These are phyloP conservation scores for Synchiropus splendidus DNA, from an alignment of 2,113 vertebrate genomes.

Conservation along the genomic window DNA sequence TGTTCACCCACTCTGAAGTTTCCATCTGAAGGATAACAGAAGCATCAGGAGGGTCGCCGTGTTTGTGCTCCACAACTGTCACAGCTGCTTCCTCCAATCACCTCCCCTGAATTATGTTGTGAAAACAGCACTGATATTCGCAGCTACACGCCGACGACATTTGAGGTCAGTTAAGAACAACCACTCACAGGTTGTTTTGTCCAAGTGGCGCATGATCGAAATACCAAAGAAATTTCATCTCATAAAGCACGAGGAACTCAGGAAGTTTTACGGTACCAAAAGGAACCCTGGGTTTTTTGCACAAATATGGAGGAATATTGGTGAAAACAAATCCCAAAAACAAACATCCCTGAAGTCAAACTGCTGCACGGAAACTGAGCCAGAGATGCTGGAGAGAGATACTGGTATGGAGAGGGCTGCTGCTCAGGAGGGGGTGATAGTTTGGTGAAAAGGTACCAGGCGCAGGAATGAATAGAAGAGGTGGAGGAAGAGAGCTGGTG, in stretches of 20 bases:
- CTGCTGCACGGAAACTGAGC: background rate
- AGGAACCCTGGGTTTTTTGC: too few relatives aligned
- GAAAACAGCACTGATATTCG: too few relatives aligned
- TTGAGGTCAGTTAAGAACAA: too few relatives aligned
- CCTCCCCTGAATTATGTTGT: too few relatives aligned
- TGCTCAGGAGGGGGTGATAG: conserved; percentile 18
- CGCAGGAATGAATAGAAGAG: conserved; percentile 51
- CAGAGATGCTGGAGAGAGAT: conserved; percentile 34
- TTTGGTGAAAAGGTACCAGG: conserved; percentile 50
- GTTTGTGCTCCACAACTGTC: conserved; percentile 8
- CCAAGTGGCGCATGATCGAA: too few relatives aligned
- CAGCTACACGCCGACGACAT: too few relatives aligned
- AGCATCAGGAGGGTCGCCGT: too few relatives aligned
- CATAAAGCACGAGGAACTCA: too few relatives aligned
- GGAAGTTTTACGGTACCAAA: too few relatives aligned
- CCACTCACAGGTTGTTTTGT: too few relatives aligned
- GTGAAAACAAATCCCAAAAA: too few relatives aligned
- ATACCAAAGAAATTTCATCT: too few relatives aligned
- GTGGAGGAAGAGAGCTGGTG: conserved; percentile 19
- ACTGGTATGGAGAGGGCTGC: conserved; percentile 12
- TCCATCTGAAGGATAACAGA: conserved; percentile 28
- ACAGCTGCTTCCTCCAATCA: background rate
- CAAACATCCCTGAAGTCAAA: conserved; percentile 20
- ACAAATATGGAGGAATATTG: conserved; percentile 7
- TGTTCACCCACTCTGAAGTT: conserved; percentile 6